These are phyloP conservation scores for Pomacea canaliculata DNA, from an alignment of 2,888 invertebrate species.

Conservation along the genomic window DNA sequence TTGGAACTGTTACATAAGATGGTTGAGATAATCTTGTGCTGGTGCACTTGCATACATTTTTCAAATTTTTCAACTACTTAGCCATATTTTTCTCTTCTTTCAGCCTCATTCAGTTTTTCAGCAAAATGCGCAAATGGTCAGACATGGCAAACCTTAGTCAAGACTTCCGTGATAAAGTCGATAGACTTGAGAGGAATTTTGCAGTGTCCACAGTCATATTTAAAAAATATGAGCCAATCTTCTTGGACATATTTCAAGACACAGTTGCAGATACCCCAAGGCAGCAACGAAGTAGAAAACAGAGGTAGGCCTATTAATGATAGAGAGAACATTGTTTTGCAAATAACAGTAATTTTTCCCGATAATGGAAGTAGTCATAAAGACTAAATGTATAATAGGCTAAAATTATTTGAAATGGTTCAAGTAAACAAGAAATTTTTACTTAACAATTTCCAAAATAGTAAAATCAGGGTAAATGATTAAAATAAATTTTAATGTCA, in stretches of 20 bases:
- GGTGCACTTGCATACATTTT: no score
- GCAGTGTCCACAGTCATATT: conserved; percentile 94
- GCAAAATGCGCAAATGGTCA: conserved; percentile 94
- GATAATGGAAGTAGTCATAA: no score
- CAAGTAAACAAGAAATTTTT: no score
- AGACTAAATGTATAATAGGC: no score
- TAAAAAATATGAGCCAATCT: conserved; percentile 90
- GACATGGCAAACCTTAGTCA: conserved; percentile 91
- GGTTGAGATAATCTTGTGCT: neutral
- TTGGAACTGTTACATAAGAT: neutral
- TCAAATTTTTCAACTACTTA: no score
- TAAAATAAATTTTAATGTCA: no score
- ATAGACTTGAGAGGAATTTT: conserved; percentile 89
- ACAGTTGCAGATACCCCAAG: conserved; percentile 75
- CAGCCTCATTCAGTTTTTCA: conserved; percentile 93
- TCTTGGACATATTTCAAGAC: conserved; percentile 85
- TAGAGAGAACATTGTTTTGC: neutral
- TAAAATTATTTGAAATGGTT: no score
- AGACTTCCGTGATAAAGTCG: conserved; percentile 85
- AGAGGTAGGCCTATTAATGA: conserved; percentile 71
- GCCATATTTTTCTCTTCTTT: no score
- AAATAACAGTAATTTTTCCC: no score
- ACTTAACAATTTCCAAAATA: no score
- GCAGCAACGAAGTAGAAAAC: conserved; percentile 75
- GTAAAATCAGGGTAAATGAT: no score